Evolutionary conservation across 2,113 vertebrate genomes (phyloP), one percentile per base, ranked within the genome.

Genomic region (Cygnus buccinator): DNA sequence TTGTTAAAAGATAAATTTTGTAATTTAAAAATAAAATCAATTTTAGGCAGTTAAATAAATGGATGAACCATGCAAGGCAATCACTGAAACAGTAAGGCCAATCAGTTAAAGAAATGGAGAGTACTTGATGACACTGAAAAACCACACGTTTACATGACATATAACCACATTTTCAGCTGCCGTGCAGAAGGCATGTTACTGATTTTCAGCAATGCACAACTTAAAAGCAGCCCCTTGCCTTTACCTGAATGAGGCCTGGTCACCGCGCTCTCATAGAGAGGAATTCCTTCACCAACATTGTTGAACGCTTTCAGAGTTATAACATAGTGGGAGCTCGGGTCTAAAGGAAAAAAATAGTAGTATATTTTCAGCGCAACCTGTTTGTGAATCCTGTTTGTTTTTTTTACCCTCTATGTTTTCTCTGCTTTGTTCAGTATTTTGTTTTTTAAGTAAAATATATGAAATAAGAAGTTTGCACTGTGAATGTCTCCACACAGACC

Each of bases 251-350:
- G 99, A 5, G 99, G 99, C 80, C 99, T 97, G 89, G 99, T 99
- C 96, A 99, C 98, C 0, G 99, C 99, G 16, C 99, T 99, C 98
- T 99, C 99, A 3, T 99, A 99, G 79, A 99, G 98, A 1, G 99
- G 99, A 65, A 99, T 99, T 54, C 99, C 99, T 97, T 99, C 99
- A 0, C 99, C 99, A 55, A 99, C 98, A 1, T 99, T 99, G 97
- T 99, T 99, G 83, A 97, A 99, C 1, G 99, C 99, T 95, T 99
- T 99, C 96, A 99, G 98, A 26, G 99, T 99, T 94, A 99, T 99
- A 87, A 99, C 99, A 1, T 99, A 99, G 96, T 99, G 99, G 18
- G 99, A 99, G 95, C 99, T 99, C 76, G 99, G 98, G 91, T 99
- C 99, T 99, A 96, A 71, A 87, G 20, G n/a, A 87, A 84, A 26